These are phyloP conservation scores for Sceloporus undulatus DNA, from an alignment of 2,113 vertebrate species.

Conservation along the genomic window DNA sequence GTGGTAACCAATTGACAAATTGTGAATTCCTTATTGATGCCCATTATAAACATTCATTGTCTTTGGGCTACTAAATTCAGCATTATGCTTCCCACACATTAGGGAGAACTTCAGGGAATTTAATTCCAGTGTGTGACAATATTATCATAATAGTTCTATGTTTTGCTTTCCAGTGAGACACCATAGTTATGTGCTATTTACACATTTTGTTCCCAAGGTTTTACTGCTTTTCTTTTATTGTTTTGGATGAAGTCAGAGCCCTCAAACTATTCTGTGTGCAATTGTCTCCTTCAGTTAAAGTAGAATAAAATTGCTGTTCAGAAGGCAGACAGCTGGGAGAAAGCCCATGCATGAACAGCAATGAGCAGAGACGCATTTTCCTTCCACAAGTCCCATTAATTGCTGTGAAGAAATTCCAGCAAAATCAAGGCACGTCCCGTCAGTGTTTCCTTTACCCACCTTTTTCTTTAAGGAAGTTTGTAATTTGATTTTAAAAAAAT, in stretches of 20 bases:
- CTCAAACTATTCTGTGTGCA: conserved; percentile 35
- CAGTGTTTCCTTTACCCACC: background rate
- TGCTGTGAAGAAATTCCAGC: conserved; percentile 4
- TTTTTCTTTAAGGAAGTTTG: conserved; percentile 28
- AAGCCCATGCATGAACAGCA: background rate
- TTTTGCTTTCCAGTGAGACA: background rate
- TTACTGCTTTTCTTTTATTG: conserved; percentile 73
- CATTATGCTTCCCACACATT: background rate
- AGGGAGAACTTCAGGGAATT: background rate
- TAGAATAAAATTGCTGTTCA: conserved; percentile 44
- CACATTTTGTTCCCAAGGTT: conserved; percentile 68
- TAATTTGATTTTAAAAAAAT: conserved; percentile 23
- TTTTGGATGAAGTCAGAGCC: conserved; percentile 59
- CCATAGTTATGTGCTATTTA: conserved; percentile 53
- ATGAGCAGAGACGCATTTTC: background rate
- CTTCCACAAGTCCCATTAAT: background rate
- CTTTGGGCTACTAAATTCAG: background rate
- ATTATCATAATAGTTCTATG: background rate
- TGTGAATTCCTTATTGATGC: background rate
- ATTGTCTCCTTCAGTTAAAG: conserved; percentile 51
- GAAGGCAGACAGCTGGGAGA: conserved; percentile 9
- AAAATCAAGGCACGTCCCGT: background rate
- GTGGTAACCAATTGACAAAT: background rate
- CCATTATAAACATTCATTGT: background rate
- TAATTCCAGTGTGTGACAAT: background rate